Percentiles rank a stretch among this genome's conserved stretches.
Conservation (phyloP, 1,140 invertebrate genomes). For the Drosophila repletoides region DNA sequence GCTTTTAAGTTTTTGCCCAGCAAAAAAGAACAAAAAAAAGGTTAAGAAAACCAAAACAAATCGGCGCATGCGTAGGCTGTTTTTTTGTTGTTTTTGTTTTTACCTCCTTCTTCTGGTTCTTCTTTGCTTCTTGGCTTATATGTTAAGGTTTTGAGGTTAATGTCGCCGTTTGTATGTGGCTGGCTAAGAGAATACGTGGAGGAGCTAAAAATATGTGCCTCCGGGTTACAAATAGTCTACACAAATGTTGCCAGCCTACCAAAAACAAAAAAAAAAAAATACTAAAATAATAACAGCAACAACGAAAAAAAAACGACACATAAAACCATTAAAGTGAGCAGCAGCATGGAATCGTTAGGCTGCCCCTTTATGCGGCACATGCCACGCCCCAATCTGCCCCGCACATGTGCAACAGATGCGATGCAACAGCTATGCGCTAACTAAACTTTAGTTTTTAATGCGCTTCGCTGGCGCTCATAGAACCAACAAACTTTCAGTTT, state of each 20-base stretch:
- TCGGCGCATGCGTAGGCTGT: slow-evolving; percentile 58
- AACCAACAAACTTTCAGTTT: too few species aligned
- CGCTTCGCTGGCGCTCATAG: slow-evolving; percentile 53
- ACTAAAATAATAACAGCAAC: neutral
- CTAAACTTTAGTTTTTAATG: slow-evolving; percentile 58
- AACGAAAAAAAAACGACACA: slow-evolving; percentile 5
- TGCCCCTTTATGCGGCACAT: slow-evolving; percentile 13
- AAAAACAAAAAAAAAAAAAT: neutral
- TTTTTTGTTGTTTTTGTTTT: slow-evolving; percentile 39
- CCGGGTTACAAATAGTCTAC: slow-evolving; percentile 44
- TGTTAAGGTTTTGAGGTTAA: slow-evolving; percentile 66
- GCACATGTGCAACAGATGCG: slow-evolving; percentile 67
- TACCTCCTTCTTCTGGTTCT: neutral
- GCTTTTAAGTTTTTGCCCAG: slow-evolving; percentile 17
- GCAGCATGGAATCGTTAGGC: slow-evolving; percentile 37
- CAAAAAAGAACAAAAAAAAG: slow-evolving; percentile 3
- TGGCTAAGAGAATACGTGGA: slow-evolving; percentile 15
- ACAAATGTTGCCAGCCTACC: slow-evolving; percentile 30
- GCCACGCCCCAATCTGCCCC: slow-evolving; percentile 25
- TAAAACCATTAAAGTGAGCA: slow-evolving; percentile 42
- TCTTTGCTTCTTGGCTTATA: slow-evolving; percentile 31
- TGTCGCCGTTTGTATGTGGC: slow-evolving; percentile 66
- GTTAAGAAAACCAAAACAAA: slow-evolving; percentile 36
- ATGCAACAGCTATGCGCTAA: too few species aligned
- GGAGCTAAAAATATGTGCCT: slow-evolving; percentile 32